Base-by-base conservation (phyloP, 1,140 invertebrate genomes). In the Pseudachorutes palmiensis region DNA sequence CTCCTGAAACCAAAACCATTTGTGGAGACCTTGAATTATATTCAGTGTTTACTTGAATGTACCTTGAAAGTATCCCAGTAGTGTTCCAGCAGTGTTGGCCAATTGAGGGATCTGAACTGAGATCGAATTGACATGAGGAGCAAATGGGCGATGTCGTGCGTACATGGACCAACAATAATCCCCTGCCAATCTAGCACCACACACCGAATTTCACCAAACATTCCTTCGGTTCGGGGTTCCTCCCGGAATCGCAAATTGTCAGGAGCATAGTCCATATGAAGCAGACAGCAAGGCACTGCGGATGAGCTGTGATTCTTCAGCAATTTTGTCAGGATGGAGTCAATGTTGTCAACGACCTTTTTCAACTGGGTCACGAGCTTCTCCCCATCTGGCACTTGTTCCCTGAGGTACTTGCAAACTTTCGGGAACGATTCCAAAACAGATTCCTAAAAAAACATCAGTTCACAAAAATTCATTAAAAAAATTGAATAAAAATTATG, bases 171-270 rank as follows among this genome's bases (percentile, higher is more conserved):
- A 67, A 88, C 84, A 0, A 87, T 88, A 36, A 89, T 85, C 87
- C 90, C 89, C 80, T 90, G 88, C 88, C 88, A 91, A 75, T 90
- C 88, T 24, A 91, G 76, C n/a, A 89, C 86, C 26, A 83, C 81
- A 72, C 88, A 90, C 24, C 78, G 77, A 75, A 67, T 80, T 78
- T 62, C 77, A 80, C 12, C 64, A 31, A 22, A 69, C 70, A 32
- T 79, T 80, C 45, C 72, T 76, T 69, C 84, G 82, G 33, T 5
- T 41, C 36, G 5, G 19, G 5, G 5, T 19, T 41, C 19, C 36
- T 41, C 36, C 5, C 80, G 79, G 73, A 91, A 89, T 62, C 89
- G 79, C 12, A 90, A 78, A 78, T 90, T 90, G 68, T 88, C 88
- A 75, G 87, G 87, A 88, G 88, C 90, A 76, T 89, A 90, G 74